A percentile compares a stretch with the other conserved stretches of the same genome.
Conservation (phyloP, 2,797 vertebrate species). For the Pteronotus mesoamericanus region DNA sequence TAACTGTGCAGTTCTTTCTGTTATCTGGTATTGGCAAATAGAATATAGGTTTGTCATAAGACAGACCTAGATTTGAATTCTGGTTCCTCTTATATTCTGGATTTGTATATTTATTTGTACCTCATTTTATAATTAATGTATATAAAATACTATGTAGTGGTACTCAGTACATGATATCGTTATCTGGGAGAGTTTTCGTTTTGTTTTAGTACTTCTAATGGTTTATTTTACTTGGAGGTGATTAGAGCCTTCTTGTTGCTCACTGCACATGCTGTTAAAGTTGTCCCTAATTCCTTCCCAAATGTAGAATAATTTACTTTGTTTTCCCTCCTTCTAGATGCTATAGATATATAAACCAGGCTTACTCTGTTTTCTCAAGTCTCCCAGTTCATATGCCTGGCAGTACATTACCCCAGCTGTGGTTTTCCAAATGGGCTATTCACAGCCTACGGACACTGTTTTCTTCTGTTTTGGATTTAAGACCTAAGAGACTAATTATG, state of each 20-base stretch:
- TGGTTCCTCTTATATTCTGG: neutral
- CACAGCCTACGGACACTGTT: neutral
- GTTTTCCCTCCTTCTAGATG: neutral
- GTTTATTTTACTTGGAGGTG: neutral
- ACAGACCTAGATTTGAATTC: neutral
- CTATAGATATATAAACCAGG: neutral
- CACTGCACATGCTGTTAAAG: neutral
- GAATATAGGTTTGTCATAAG: neutral
- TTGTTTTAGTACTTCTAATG: neutral
- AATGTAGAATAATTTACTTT: neutral
- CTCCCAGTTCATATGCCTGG: neutral
- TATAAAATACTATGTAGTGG: neutral
- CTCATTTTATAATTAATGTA: neutral
- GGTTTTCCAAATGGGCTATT: neutral
- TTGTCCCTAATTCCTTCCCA: neutral
- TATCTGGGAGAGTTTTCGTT: neutral
- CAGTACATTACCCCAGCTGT: neutral
- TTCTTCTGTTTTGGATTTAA: neutral
- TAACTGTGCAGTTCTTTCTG: neutral
- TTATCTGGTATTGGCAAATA: neutral
- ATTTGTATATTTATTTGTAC: neutral
- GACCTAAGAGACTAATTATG: neutral
- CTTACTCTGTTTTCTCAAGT: neutral
- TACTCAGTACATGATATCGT: neutral
- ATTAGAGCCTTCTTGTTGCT: neutral